These are phyloP conservation scores for Amphipyra berbera DNA, from an alignment of 2,888 invertebrate genomes.

Conservation along the genomic window DNA sequence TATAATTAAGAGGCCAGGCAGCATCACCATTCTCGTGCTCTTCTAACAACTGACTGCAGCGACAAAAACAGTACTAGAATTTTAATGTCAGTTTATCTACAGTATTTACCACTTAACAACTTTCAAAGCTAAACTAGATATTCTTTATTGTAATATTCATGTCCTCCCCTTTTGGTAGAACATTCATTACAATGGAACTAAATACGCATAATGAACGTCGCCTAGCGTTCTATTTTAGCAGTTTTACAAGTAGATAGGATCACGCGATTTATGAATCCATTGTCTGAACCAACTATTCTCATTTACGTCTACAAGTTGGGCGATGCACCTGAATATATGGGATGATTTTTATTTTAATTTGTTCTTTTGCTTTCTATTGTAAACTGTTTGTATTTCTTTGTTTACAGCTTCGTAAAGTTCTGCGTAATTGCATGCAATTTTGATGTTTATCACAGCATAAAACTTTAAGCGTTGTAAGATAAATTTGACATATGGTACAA, in stretches of 20 bases:
- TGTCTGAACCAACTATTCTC: conserved; percentile 80
- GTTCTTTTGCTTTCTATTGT: conserved; percentile 53
- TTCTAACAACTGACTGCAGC: no score
- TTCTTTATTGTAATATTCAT: conserved; percentile 59
- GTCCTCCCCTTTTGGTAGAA: conserved; percentile 70
- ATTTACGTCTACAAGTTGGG: conserved; percentile 75
- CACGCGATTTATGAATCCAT: conserved; percentile 83
- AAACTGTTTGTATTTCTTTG: conserved; percentile 47
- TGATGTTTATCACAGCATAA: conserved; percentile 43
- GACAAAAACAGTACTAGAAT: no score
- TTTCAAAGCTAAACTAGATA: conserved; percentile 49
- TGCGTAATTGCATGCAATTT: conserved; percentile 50
- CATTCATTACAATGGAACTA: conserved; percentile 80
- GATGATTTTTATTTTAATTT: conserved; percentile 64
- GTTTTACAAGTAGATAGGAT: conserved; percentile 79
- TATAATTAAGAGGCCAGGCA: no score
- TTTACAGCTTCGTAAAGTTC: conserved; percentile 33
- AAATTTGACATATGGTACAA: conserved; percentile 5
- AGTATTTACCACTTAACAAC: conserved; percentile 34
- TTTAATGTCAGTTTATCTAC: conserved; percentile 20
- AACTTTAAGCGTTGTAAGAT: conserved; percentile 22
- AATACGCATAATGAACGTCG: conserved; percentile 81
- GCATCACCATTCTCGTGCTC: no score
- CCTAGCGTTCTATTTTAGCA: conserved; percentile 76
- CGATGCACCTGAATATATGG: conserved; percentile 64